Percentiles rank a stretch among this genome's conserved stretches.
Evolutionary conservation across 2,797 vertebrate genomes (phyloP).

Genomic region (Acipenser ruthenus): DNA sequence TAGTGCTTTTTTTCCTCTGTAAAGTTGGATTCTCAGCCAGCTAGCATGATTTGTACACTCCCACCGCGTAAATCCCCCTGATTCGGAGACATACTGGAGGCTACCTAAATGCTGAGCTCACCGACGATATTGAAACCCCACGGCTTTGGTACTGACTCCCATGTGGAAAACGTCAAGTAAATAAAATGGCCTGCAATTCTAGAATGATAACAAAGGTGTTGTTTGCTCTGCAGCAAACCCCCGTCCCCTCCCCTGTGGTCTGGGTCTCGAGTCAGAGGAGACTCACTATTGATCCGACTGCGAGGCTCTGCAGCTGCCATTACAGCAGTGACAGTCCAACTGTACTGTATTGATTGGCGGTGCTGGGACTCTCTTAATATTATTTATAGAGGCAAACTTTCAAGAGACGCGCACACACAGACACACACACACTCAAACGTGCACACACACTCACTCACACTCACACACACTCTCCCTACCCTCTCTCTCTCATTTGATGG

Average conservation of each 20-base stretch:
- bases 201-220: conserved; percentile 52
- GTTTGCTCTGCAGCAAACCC: conserved; percentile 40
- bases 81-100: no score
- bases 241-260: conserved; percentile 33
- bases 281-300: conserved; percentile 73
- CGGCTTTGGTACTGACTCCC: not conserved
- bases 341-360: conserved; percentile 74
- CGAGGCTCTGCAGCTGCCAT: conserved; percentile 68
- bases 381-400: conserved; percentile 72
- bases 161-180: conserved; percentile 29
- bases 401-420: conserved; percentile 51
- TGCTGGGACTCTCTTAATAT: conserved; percentile 63
- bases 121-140: no score
- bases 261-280: conserved; percentile 55
- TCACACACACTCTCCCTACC: conserved; percentile 10
- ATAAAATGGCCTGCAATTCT: conserved; percentile 43
- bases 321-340: conserved; percentile 80
- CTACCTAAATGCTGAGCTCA: no score
- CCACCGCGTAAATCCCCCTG: no score
- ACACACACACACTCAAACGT: no score
- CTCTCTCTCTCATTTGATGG: conserved; percentile 72
- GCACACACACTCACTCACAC: conserved; percentile 39
- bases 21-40: no score
- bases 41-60: no score
- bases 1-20: no score